phyloP scores from a whole-genome alignment of 2,888 invertebrate species.

The Drosophila conformis region DNA sequence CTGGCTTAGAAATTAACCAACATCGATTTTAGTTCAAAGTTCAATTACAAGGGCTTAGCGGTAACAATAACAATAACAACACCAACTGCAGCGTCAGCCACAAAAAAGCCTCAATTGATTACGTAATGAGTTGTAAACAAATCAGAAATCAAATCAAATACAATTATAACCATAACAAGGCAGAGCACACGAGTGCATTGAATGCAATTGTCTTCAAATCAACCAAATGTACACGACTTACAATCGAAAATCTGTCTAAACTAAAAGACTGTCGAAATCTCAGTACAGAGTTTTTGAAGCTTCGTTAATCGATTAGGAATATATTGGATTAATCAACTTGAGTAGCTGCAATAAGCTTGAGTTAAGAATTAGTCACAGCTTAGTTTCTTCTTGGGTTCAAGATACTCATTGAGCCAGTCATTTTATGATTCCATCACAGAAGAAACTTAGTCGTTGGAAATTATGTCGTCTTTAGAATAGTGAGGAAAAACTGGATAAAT shows the following conservation, averaged over 20 bases:
- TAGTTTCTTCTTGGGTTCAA: neutral
- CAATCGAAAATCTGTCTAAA: slow-evolving; percentile 27
- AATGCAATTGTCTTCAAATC: slow-evolving; percentile 47
- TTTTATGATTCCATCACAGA: neutral
- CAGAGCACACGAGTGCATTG: slow-evolving; percentile 60
- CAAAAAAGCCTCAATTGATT: slow-evolving; percentile 44
- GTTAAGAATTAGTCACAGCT: neutral
- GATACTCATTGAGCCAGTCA: neutral
- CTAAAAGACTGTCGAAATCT: slow-evolving; percentile 12
- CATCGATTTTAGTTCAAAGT: slow-evolving; percentile 58
- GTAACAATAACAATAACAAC: slow-evolving; percentile 16
- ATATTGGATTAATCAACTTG: neutral
- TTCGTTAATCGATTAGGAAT: neutral
- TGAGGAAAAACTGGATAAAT: neutral
- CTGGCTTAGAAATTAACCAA: slow-evolving; percentile 50
- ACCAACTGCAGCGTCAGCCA: slow-evolving; percentile 52
- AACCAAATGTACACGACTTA: slow-evolving; percentile 22
- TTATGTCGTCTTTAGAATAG: neutral
- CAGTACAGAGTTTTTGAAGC: neutral
- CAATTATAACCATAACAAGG: slow-evolving; percentile 58
- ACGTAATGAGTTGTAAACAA: slow-evolving; percentile 60
- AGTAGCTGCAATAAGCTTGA: slow-evolving; percentile 8
- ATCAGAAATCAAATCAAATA: slow-evolving; percentile 51
- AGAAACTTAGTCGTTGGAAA: neutral
- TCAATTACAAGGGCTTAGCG: slow-evolving; percentile 51